Evolutionary conservation across 1,140 invertebrate species (phyloP), one percentile per base, ranked within the genome.

Genomic region (Scaptomyza graminum): DNA sequence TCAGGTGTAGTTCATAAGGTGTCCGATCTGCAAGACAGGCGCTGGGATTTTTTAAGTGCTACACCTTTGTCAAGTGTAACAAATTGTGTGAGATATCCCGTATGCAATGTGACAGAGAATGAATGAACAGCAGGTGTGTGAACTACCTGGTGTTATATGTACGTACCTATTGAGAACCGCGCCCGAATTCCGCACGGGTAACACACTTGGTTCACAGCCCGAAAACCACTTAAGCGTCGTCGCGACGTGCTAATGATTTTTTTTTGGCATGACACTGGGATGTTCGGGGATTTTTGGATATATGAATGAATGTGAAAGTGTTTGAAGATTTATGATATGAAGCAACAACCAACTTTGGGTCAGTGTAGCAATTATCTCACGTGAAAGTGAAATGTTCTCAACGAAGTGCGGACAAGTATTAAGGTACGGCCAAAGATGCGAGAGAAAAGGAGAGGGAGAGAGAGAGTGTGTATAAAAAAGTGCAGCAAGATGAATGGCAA

Each of bases 311-410:
- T 78, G 82, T 87, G 82, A 87, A 87, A 87, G 82, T 87, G 82
- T 87, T 87, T 76, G 47, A 69, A 87, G 82, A 87, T 87, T 87
- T 87, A 87, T 87, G 83, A 79, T 66, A 84, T 87, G 79, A 75
- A 74, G 79, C 82, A 82, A 85, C 56, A 68, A 63, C 66, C 47
- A 62, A 41, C 12, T n/a, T 4, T 41, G 49, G 49, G 50, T 43
- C 55, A 47, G 34, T 59, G 39, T 59, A 39, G 71, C 78, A 82
- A 82, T 88, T 84, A 85, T 76, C 81, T 79, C 76, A 71, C 66
- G 74, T 63, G 80, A 88, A 87, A 88, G 82, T 87, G 83, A 87
- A 87, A 87, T 88, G 83, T 87, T 87, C 82, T 87, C 83, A 70
- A 76, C 68, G 49, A 82, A 82, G 74, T 73, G 83, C 70, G 54